Base-by-base conservation (phyloP, 2,888 invertebrate species). In the Drosophila cognata region DNA sequence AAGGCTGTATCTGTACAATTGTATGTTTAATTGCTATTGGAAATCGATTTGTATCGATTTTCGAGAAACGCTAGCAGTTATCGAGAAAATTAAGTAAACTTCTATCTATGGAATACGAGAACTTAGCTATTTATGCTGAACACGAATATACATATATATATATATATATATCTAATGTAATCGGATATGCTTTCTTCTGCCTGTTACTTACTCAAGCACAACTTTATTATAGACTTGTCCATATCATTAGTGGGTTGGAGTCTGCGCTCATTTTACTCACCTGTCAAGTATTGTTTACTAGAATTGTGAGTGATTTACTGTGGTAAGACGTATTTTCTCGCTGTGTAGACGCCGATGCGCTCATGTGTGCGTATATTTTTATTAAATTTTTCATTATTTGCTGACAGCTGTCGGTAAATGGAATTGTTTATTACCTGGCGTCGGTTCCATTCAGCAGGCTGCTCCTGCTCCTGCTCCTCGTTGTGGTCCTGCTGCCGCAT, bases 391-490 rank as follows among this genome's bases (percentile, higher is more conserved):
- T 91, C 90, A 87, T 82, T 88, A 89, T 87, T 91, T 88, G 86
- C 83, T 88, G 86, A 87, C 86, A 87, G 91, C 88, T 91, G 91
- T 89, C 91, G 86, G 90, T 87, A 91, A 87, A 87, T 87, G 86
- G 91, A 91, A 86, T 86, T 86, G 86, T 86, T 86, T 89, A 86
- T 86, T 86, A 86, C 90, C 90, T 89, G 88, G 56, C 88, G 60
- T 38, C 53, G 59, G 52, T 36, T 41, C 21, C 31, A 56, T 57
- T 28, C 35, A 21, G 41, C 48, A 69, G 48, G 38, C 28, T 41
- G 36, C 68, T 61, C 31, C 38, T 36, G 18, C 60, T 10, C 4
- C n/a, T 38, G n/a, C 61, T 13, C 29, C 31, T 35, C 29, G 52
- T 11, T 53, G 46, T 16, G n/a, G 41, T 5, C 10, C 29, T 35